Base-by-base conservation (phyloP, 2,888 invertebrate species). In the Tupiocoris notatus region DNA sequence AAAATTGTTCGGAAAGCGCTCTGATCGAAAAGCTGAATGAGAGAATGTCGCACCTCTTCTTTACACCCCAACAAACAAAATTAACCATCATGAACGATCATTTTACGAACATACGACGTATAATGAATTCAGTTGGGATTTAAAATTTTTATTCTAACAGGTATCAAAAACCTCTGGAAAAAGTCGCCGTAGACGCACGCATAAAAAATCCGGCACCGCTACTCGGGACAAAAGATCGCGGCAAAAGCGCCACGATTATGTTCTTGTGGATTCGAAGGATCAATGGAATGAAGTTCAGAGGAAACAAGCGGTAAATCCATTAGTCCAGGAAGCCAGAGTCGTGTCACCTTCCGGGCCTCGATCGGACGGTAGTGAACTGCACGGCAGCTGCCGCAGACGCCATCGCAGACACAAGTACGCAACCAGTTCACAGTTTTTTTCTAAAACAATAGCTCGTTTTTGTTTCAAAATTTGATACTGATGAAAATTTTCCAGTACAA, bases 261-360 rank as follows among this genome's bases (percentile, higher is more conserved):
- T 94, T 84, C 86, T 95, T 81, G 91, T 95, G 64, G 94, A 95
- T 83, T 94, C 94, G 6, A 93, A 92, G 81, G 89, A 91, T 71
- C 95, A 59, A n/a, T 68, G 68, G 68, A 90, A 91, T 81, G 94
- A 95, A 85, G 92, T 93, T 62, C 90, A 94, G 83, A 89, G 90
- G 81, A 90, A 91, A 81, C 90, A 90, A 82, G 90, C 90, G 59
- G 88, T 87, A 79, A 86, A 85, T 73, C 83, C 65, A n/a, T 21
- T 84, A 79, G 88, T 89, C 75, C 88, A 92, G 84, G 91, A 92
- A 81, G 92, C 92, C 1, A 90, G 87, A 78, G 91, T 92, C 21
- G 86, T 88, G 2, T 61, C 20, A 86, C 86, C 82, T 90, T 89
- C 81, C 88, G 77, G 74, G 61, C 66, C 65, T n/a, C 6, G 23